A percentile compares a stretch with the other conserved stretches of the same genome.
phyloP scores from a whole-genome alignment of 1,140 invertebrate species.

The Drosophila varians region DNA sequence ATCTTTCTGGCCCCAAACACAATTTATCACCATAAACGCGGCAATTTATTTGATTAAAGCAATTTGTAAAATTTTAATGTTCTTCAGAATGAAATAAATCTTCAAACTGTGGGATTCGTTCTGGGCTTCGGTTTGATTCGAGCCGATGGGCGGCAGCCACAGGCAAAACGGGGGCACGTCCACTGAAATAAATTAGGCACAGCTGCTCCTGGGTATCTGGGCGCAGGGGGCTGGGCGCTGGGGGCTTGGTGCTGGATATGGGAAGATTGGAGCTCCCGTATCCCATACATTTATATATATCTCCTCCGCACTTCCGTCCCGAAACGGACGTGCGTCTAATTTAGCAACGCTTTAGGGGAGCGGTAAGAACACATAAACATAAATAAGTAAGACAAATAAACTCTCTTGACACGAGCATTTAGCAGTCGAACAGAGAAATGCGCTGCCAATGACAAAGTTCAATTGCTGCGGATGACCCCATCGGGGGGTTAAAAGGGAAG shows the following conservation, averaged over 20 bases:
- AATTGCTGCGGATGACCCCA: slow-evolving; percentile 52
- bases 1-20: slow-evolving; percentile 59
- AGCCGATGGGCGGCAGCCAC: slow-evolving; percentile 9
- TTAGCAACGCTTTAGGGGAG: slow-evolving; percentile 44
- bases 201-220: slow-evolving; percentile 47
- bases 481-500: background rate
- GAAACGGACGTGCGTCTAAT: slow-evolving; percentile 67
- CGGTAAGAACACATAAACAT: slow-evolving; percentile 63
- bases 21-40: slow-evolving; percentile 78
- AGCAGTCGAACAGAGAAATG: slow-evolving; percentile 41
- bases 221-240: too few relatives aligned
- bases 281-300: slow-evolving; percentile 1
- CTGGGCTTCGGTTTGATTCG: slow-evolving; percentile 38
- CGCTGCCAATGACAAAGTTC: slow-evolving; percentile 52
- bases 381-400: slow-evolving; percentile 79
- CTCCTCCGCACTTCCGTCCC: slow-evolving; percentile 17
- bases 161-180: slow-evolving; percentile 61
- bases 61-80: slow-evolving; percentile 82
- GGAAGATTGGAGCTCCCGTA: slow-evolving; percentile 19
- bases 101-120: slow-evolving; percentile 67
- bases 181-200: slow-evolving; percentile 78
- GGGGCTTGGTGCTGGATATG: too few relatives aligned
- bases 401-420: slow-evolving; percentile 71
- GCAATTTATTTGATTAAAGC: slow-evolving; percentile 78
- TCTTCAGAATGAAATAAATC: slow-evolving; percentile 76